Evolutionary conservation across 37 sponge, comb jelly and placozoan species (phyloP).

Genomic region (Crambe crambe): DNA sequence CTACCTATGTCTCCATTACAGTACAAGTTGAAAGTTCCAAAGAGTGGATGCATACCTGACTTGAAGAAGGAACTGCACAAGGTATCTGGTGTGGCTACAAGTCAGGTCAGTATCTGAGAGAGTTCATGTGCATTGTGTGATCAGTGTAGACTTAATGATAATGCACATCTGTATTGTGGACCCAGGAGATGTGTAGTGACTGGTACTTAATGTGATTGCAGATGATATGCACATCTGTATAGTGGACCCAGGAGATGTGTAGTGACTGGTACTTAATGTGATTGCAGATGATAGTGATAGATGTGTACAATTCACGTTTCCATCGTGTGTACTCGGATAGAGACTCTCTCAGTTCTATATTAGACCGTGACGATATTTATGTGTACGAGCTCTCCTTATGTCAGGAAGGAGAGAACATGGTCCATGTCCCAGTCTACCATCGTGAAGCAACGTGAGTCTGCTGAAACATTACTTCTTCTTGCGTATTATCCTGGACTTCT

Average conservation of each 20-base stretch:
- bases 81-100: conserved; percentile 34
- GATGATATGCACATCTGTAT: too few relatives aligned
- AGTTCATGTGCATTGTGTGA: too few relatives aligned
- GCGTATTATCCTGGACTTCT: too few relatives aligned
- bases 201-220: background rate
- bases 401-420: conserved; percentile 30
- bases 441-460: conserved; percentile 53
- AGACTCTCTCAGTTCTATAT: conserved; percentile 63
- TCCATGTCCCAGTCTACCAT: conserved; percentile 74
- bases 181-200: too few relatives aligned
- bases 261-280: too few relatives aligned
- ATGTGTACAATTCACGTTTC: conserved; percentile 85
- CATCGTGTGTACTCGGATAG: conserved; percentile 72
- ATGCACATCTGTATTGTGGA: too few relatives aligned
- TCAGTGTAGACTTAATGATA: too few relatives aligned
- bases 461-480: background rate
- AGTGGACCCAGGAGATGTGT: too few relatives aligned
- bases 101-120: conserved; percentile 31
- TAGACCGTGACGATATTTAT: conserved; percentile 51
- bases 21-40: conserved; percentile 75
- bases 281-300: conserved; percentile 68
- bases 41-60: conserved; percentile 47
- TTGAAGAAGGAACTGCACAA: conserved; percentile 56
- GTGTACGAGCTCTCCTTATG: background rate
- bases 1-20: too few relatives aligned